Evolutionary conservation across 2,888 invertebrate species (phyloP), one percentile per base, ranked within the genome.

Genomic region (Gordius sp.): DNA sequence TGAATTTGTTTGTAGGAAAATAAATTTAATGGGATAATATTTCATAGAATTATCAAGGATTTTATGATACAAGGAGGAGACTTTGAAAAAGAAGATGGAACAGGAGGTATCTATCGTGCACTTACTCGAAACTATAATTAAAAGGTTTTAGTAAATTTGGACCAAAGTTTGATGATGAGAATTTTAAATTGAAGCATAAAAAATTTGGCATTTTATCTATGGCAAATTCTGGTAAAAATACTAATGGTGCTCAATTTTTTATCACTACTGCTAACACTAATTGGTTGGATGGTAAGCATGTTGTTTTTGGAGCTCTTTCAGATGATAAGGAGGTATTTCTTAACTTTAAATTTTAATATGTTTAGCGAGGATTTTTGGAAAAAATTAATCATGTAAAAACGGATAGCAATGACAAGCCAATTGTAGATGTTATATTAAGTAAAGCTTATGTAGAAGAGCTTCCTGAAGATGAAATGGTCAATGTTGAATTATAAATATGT

Each of bases 61-160:
- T 54, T 54, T 20, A 54, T 54, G 55, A 54, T 54, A 8, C 55
- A 54, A 54, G 55, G 55, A 26, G 55, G 55, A 26, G 55, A 54
- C 23, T 54, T n/a, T 28, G 28, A 25, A 16, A 54, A 27, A 16
- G 26, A 27, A 27, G 55, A 54, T 54, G 55, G 55, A 26, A 54
- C 55, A 27, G 55, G 55, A 8, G 55, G 55, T 54, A 26, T 26
- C 24, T 39, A 13, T 39, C n/a, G n/a, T n/a, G n/a, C n/a, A n/a
- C n/a, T n/a, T n/a, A n/a, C n/a, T n/a, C n/a, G n/a, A n/a, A n/a
- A n/a, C n/a, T n/a, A n/a, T n/a, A n/a, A n/a, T n/a, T n/a, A n/a
- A n/a, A n/a, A n/a, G n/a, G n/a, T n/a, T n/a, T n/a, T n/a, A n/a
- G n/a, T n/a, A n/a, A n/a, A n/a, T n/a, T n/a, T n/a, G 55, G 26